Base-by-base conservation (phyloP, 2,888 invertebrate genomes). In the Sesia bembeciformis region DNA sequence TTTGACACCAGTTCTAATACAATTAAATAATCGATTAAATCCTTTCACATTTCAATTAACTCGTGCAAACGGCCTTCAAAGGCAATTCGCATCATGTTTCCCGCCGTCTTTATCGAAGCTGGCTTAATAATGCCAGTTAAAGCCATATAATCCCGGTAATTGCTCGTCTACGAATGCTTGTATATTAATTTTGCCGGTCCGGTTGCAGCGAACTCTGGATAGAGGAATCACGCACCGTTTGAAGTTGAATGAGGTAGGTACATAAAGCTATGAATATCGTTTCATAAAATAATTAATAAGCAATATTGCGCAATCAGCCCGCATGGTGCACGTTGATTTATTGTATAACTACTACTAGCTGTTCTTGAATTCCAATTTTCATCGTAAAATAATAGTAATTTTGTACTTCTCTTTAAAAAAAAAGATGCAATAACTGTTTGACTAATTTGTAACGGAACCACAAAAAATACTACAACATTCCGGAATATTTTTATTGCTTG, bases 211-310 rank as follows among this genome's bases (percentile, higher is more conserved):
- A 46, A 46, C 46, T 3, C n/a, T 46, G 46, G 46, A 4, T n/a
- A 52, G 63, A 73, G 76, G 79, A 78, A 75, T 67, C 70, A 73
- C 74, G 78, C 74, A 68, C 66, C 67, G 71, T 63, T 78, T 72
- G 54, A n/a, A 5, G 23, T 39, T 50, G 8, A n/a, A 40, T 40
- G 52, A n/a, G 39, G 52, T 49, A n/a, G 39, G 52, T 49, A 6
- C 40, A 40, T 50, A 23, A 52, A n/a, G 41, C 39, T 52, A 65
- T 63, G 64, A 64, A 62, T 67, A 67, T 70, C 61, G 65, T 68
- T 69, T 64, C 67, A 72, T 76, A 67, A 66, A 66, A 67, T 74
- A 74, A 78, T 78, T 76, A 76, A 76, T 70, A 74, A 71, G 66
- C 67, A 65, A 70, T 73, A 72, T 70, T 67, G 67, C 68, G 57